phyloP scores from a whole-genome alignment of 2,113 vertebrate genomes.

The Mirounga angustirostris region DNA sequence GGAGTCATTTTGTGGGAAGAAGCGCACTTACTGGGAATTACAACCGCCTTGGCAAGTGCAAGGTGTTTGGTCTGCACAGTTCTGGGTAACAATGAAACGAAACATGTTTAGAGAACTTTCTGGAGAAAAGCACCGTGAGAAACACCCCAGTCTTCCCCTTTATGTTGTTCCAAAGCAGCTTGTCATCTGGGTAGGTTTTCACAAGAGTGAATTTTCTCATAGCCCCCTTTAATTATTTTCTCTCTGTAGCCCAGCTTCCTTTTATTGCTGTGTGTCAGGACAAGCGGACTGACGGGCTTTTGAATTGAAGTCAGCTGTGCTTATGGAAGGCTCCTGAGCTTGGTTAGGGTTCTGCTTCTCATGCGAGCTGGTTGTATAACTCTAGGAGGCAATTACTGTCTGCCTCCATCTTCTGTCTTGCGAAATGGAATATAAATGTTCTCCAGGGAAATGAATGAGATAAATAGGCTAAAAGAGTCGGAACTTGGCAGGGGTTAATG shows the following conservation, averaged over 20 bases:
- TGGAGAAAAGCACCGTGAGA: neutral
- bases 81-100: neutral
- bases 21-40: neutral
- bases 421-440: neutral
- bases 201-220: neutral
- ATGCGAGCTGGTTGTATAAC: neutral
- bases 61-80: neutral
- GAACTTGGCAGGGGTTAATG: neutral
- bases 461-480: neutral
- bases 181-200: neutral
- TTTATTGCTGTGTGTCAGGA: neutral
- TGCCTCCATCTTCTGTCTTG: neutral
- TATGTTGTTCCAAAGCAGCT: neutral
- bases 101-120: neutral
- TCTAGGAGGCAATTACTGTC: neutral
- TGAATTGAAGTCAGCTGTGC: neutral
- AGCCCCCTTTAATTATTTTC: neutral
- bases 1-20: neutral
- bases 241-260: neutral
- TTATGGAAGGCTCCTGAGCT: neutral
- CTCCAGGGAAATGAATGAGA: neutral
- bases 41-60: neutral
- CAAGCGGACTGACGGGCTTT: accelerated
- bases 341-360: neutral
- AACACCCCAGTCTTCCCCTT: neutral